Evolutionary conservation across 2,113 vertebrate species (phyloP).

Genomic region (Nothobranchius kuhntae): DNA sequence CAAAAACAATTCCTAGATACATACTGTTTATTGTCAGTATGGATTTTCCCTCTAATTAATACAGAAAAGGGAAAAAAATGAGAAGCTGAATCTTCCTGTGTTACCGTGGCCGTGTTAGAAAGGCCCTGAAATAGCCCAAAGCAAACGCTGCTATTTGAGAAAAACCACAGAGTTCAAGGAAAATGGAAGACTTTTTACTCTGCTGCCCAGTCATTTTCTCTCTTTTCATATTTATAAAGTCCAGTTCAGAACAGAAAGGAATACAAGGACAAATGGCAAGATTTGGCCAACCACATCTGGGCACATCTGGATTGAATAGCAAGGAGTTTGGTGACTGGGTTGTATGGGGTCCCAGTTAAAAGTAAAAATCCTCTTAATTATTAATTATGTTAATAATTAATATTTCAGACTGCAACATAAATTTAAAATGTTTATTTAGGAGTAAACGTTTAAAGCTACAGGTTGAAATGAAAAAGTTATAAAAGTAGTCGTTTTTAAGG

Average conservation of each 20-base stretch:
- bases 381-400: too few species aligned
- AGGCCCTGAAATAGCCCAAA: slow-evolving; percentile 64
- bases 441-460: too few species aligned
- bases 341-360: too few species aligned
- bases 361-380: too few species aligned
- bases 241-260: slow-evolving; percentile 33
- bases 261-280: slow-evolving; percentile 21
- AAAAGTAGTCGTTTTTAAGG: too few species aligned
- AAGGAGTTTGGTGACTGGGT: slow-evolving; percentile 31
- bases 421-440: too few species aligned
- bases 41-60: too few species aligned
- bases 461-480: too few species aligned
- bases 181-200: slow-evolving; percentile 45
- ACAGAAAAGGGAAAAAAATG: neutral
- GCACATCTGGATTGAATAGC: slow-evolving; percentile 73
- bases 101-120: slow-evolving; percentile 31
- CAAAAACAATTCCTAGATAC: too few species aligned
- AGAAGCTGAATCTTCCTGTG: slow-evolving; percentile 34
- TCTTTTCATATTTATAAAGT: slow-evolving; percentile 11
- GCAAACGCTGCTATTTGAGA: slow-evolving; percentile 53
- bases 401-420: too few species aligned
- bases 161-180: slow-evolving; percentile 61
- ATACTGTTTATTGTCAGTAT: too few species aligned
- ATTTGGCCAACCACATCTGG: slow-evolving; percentile 56
- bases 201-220: slow-evolving; percentile 22